Base-by-base conservation (phyloP, 2,888 invertebrate genomes). In the Calephelis perditalis region DNA sequence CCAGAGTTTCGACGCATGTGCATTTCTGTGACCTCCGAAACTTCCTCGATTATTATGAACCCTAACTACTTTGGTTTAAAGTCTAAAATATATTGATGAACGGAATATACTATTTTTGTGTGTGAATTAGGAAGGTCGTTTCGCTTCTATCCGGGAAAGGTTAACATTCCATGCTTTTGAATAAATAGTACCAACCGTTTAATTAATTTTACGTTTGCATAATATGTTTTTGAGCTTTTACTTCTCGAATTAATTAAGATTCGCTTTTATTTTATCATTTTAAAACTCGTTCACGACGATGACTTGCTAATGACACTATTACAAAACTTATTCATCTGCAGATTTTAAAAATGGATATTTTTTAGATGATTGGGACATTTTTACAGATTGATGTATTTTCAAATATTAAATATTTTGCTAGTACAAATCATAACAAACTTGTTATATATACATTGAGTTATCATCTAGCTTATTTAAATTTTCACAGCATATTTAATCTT, bases 1-100 rank as follows among this genome's bases (percentile, higher is more conserved):
- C 66, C 72, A 71, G 62, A 65, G 62, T 64, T 69, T 73, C 77
- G 78, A 88, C 88, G 87, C 88, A 86, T 86, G 87, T 87, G 86
- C 88, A 86, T 81, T 80, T 79, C 65, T 74, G 71, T 70, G 61
- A 61, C 65, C 67, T 62, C 55, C 55, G 55, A 62, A 57, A 45
- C 6, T 54, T 59, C 62, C 72, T 69, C 74, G 64, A 54, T 68
- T 67, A 66, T 61, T 63, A 62, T 68, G 57, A 65, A 56, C 71
- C 69, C 66, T 81, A 78, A 64, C 3, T 0, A 5, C 7, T 15
- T 58, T 1, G 0, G 0, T 7, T 66, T 78, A 78, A 67, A 65
- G 68, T 65, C 52, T 10, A 71, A 65, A 67, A 65, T 73, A 5
- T 52, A 35, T 57, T 69, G 44, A 46, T 57, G 9, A n/a, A 4